Evolutionary conservation across 2,888 invertebrate species (phyloP).

Genomic region (Unio pictorum): DNA sequence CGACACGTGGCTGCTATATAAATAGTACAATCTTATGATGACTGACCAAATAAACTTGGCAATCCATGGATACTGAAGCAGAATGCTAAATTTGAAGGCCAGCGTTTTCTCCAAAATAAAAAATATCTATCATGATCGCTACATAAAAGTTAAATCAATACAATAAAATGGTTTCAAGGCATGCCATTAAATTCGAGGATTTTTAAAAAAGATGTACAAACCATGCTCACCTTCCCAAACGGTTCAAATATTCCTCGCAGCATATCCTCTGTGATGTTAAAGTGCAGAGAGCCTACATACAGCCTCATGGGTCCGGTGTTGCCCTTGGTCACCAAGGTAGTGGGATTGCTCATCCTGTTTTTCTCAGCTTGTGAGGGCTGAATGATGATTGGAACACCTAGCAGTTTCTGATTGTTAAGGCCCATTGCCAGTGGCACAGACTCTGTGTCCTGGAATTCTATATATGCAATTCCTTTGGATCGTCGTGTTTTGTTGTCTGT

Average conservation of each 20-base stretch:
- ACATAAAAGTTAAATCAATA: too few species aligned
- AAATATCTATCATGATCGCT: too few species aligned
- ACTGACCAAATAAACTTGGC: too few species aligned
- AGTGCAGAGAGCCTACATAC: constrained; percentile 97
- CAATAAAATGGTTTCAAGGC: too few species aligned
- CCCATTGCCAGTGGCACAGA: constrained; percentile 96
- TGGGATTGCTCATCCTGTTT: constrained; percentile 72
- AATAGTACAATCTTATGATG: too few species aligned
- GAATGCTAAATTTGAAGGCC: too few species aligned
- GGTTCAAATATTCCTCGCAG: constrained; percentile 98
- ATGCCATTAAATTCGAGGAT: too few species aligned
- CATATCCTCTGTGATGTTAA: constrained; percentile 99
- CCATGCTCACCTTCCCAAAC: constrained; percentile 83
- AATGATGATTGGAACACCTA: constrained; percentile 97
- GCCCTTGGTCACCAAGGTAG: constrained; percentile 52
- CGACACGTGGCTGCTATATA: too few species aligned
- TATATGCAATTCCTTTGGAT: constrained; percentile 99
- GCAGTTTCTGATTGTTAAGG: constrained; percentile 92
- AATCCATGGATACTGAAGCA: too few species aligned
- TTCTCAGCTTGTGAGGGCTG: constrained; percentile 96
- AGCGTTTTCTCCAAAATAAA: too few species aligned
- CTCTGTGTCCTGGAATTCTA: constrained; percentile 98
- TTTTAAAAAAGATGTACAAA: neutral
- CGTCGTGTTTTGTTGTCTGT: constrained; percentile 98
- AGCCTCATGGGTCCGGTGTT: constrained; percentile 92